Evolutionary conservation across 1,140 invertebrate species (phyloP).

Genomic region (Rhagoletis zephyria): DNA sequence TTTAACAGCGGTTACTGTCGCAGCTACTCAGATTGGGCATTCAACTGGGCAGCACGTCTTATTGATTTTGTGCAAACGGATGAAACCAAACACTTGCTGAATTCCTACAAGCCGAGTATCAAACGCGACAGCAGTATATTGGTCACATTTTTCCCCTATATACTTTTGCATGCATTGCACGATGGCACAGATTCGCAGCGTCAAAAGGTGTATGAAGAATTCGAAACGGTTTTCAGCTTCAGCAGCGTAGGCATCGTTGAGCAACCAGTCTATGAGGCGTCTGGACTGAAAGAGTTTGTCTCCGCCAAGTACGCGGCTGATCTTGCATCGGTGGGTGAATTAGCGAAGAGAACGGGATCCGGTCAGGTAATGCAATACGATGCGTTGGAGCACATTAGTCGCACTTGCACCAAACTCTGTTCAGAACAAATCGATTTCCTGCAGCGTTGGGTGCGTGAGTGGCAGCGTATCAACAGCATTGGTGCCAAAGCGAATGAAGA

Average conservation of each 20-base stretch:
- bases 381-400: constrained; percentile 61
- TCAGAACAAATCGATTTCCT: constrained; percentile 83
- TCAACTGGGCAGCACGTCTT: constrained; percentile 78
- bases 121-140: constrained; percentile 80
- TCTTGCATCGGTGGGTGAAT: not conserved
- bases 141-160: constrained; percentile 82
- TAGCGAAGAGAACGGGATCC: not conserved
- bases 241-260: constrained; percentile 55
- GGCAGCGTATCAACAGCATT: constrained; percentile 70
- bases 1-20: constrained; percentile 79
- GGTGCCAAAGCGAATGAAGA: constrained; percentile 59
- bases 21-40: constrained; percentile 82
- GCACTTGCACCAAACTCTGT: constrained; percentile 79
- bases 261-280: constrained; percentile 55
- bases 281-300: constrained; percentile 55
- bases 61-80: constrained; percentile 76
- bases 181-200: constrained; percentile 70
- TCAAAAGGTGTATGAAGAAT: constrained; percentile 75
- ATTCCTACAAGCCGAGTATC: constrained; percentile 81
- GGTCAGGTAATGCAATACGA: constrained; percentile 42
- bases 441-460: constrained; percentile 82
- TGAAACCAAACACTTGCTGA: constrained; percentile 76
- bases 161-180: constrained; percentile 78
- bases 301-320: constrained; percentile 52
- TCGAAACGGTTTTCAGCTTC: constrained; percentile 67